A percentile compares a stretch with the other conserved stretches of the same genome.
Evolutionary conservation across 2,113 vertebrate genomes (phyloP).

Genomic region (Chloebia gouldiae): DNA sequence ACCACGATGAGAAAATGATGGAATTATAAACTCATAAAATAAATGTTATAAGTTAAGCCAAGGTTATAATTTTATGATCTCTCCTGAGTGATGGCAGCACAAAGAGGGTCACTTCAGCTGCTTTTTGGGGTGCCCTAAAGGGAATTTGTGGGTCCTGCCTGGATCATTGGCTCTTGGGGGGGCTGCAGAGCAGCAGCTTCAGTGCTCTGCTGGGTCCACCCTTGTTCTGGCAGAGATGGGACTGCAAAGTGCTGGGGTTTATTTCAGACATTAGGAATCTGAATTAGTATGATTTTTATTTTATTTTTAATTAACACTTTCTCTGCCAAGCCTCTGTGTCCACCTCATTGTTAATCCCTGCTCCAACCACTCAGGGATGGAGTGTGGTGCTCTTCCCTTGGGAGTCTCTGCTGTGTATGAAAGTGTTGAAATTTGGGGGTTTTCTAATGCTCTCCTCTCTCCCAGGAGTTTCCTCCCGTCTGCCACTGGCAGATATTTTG

Average conservation of each 20-base stretch:
- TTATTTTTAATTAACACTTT: background rate
- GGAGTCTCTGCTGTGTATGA: background rate
- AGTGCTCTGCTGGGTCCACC: background rate
- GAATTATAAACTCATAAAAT: background rate
- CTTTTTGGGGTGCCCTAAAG: background rate
- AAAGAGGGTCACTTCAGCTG: background rate
- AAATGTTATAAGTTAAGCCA: background rate
- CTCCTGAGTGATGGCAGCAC: background rate
- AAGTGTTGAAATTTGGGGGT: background rate
- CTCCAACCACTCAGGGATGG: background rate
- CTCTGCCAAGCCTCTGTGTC: background rate
- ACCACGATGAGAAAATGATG: no score
- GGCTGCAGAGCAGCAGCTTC: background rate
- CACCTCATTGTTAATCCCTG: background rate
- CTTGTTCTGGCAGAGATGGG: background rate
- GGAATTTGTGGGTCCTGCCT: background rate
- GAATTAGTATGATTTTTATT: background rate
- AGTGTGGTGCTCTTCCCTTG: background rate
- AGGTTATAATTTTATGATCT: background rate
- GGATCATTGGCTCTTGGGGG: fast-evolving
- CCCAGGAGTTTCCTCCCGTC: background rate
- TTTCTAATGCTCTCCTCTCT: background rate
- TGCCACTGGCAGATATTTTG: background rate
- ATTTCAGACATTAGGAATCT: fast-evolving
- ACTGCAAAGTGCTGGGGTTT: background rate